Conservation (phyloP, 2,888 invertebrate species). For the Erebia ligea region DNA sequence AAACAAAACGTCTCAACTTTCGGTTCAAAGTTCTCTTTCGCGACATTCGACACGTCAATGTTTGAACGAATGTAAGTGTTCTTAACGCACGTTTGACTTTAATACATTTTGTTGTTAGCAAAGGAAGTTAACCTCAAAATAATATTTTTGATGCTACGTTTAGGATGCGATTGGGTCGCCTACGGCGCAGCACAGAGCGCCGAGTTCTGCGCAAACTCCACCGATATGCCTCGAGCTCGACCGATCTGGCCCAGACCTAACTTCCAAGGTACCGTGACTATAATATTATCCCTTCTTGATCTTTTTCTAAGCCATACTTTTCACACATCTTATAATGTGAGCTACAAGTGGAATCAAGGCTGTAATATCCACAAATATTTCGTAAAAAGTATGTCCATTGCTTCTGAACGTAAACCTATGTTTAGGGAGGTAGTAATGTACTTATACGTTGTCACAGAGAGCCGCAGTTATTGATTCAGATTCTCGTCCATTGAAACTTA, state of each 20-base stretch:
- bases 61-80: conserved; percentile 54
- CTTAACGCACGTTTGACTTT: conserved; percentile 52
- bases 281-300: conserved; percentile 25
- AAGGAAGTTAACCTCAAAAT: conserved; percentile 79
- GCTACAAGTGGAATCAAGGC: conserved; percentile 1
- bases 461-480: conserved; percentile 22
- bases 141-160: conserved; percentile 77
- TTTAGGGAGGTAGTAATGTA: neutral
- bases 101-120: conserved; percentile 62
- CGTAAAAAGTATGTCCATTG: neutral
- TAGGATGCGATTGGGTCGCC: conserved; percentile 70
- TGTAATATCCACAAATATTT: neutral
- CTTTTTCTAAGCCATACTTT: conserved; percentile 18
- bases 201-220: conserved; percentile 48
- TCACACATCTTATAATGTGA: conserved; percentile 6
- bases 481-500: conserved; percentile 21
- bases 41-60: conserved; percentile 76
- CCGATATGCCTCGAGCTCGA: conserved; percentile 53
- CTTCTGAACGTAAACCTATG: neutral
- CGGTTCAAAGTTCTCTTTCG: conserved; percentile 75
- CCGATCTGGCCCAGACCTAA: conserved; percentile 54
- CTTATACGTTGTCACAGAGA: conserved; percentile 7
- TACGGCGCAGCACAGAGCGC: conserved; percentile 51
- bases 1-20: conserved; percentile 80
- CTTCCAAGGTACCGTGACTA: conserved; percentile 14